A percentile compares a stretch with the other conserved stretches of the same genome.
These are phyloP conservation scores for Lissonota sp. DNA, from an alignment of 2,888 invertebrate species.

Conservation along the genomic window DNA sequence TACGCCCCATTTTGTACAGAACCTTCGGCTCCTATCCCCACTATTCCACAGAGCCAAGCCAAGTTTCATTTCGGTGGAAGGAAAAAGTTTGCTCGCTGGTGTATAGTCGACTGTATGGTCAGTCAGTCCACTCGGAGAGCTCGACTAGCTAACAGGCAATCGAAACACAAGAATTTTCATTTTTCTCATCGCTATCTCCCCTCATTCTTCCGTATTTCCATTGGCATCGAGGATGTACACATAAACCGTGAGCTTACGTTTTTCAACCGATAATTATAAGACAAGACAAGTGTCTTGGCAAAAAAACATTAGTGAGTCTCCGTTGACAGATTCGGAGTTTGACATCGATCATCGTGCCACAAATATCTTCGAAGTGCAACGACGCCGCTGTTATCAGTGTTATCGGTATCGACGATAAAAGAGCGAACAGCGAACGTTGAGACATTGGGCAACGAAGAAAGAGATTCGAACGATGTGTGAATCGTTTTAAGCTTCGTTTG, in stretches of 20 bases:
- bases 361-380: slow-evolving; percentile 22
- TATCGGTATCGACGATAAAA: slow-evolving; percentile 9
- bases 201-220: not conserved
- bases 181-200: not conserved
- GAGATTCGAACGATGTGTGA: slow-evolving; percentile 12
- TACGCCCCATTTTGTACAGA: slow-evolving; percentile 59
- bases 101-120: slow-evolving; percentile 71
- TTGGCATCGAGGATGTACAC: not conserved
- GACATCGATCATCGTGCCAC: not conserved
- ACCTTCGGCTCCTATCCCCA: slow-evolving; percentile 49
- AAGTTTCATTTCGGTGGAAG: slow-evolving; percentile 67
- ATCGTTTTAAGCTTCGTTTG: not conserved
- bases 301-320: slow-evolving; percentile 1
- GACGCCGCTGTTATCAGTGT: slow-evolving; percentile 39
- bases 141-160: slow-evolving; percentile 76
- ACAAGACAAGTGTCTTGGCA: too few species aligned
- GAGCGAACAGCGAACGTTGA: not conserved
- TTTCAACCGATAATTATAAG: not conserved
- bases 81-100: slow-evolving; percentile 75
- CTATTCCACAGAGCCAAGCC: slow-evolving; percentile 9
- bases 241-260: not conserved
- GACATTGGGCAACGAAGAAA: not conserved
- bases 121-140: slow-evolving; percentile 82
- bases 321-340: not conserved
- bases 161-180: slow-evolving; percentile 13